Percentiles rank a stretch among this genome's conserved stretches.
These are phyloP conservation scores for Seriola rivoliana DNA, from an alignment of 2,113 vertebrate genomes.

Conservation along the genomic window DNA sequence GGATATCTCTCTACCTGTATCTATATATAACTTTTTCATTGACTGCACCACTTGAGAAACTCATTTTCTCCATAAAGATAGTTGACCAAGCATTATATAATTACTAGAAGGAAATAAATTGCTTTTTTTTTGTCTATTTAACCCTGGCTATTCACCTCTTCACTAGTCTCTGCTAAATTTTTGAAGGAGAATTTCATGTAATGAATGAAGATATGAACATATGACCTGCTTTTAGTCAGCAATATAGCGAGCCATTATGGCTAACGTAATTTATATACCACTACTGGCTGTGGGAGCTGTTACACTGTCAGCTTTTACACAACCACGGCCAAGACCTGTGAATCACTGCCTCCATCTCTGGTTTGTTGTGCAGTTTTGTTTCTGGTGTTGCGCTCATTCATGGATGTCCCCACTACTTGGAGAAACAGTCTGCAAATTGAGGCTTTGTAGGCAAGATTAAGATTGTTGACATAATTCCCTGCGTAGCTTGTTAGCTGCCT, in stretches of 20 bases:
- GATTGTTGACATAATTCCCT: background rate
- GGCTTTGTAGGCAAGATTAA: background rate
- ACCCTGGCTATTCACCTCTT: background rate
- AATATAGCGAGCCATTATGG: background rate
- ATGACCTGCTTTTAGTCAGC: background rate
- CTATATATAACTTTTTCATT: constrained; percentile 19
- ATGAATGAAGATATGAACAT: constrained; percentile 14
- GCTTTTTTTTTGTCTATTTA: background rate
- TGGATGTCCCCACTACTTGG: background rate
- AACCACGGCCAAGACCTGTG: background rate
- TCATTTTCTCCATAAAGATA: constrained; percentile 20
- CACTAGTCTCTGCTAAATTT: background rate
- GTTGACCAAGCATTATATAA: constrained; percentile 6
- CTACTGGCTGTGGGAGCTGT: background rate
- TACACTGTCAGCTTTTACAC: background rate
- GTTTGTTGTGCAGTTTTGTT: background rate
- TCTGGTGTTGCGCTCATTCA: background rate
- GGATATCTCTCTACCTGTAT: background rate
- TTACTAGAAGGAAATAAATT: background rate
- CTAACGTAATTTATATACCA: background rate
- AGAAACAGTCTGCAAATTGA: no score
- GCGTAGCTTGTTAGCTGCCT: background rate
- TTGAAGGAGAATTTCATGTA: constrained; percentile 1
- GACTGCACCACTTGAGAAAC: constrained; percentile 31
- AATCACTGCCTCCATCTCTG: background rate